phyloP scores from a whole-genome alignment of 1,140 invertebrate species.

The Calosoma granatense region DNA sequence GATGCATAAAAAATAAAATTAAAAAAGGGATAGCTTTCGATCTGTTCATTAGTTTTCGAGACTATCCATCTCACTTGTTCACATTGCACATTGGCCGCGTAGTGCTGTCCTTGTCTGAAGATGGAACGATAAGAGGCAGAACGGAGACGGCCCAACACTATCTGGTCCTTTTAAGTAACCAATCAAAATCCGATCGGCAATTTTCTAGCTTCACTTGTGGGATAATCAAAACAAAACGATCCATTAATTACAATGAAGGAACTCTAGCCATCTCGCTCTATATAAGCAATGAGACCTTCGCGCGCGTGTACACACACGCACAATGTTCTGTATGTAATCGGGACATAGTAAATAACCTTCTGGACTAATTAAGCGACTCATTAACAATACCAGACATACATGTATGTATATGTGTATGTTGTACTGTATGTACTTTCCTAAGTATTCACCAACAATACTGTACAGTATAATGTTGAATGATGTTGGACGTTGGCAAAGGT shows the following conservation, averaged over 20 bases:
- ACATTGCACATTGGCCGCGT: no score
- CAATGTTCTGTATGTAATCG: background rate
- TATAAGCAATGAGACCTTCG: background rate
- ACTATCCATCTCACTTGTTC: background rate
- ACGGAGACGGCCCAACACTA: constrained; percentile 1
- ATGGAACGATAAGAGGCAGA: constrained; percentile 8
- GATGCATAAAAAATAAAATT: constrained; percentile 26
- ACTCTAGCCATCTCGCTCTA: no score
- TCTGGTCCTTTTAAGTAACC: constrained; percentile 25
- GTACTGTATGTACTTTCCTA: no score
- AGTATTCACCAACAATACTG: no score
- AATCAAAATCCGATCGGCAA: constrained; percentile 30
- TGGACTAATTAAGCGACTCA: constrained; percentile 27
- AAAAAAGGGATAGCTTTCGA: constrained; percentile 25
- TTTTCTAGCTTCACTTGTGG: constrained; percentile 29
- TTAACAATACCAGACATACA: no score
- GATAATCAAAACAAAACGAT: constrained; percentile 30
- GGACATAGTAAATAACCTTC: constrained; percentile 22
- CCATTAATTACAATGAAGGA: constrained; percentile 29
- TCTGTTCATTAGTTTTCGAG: constrained; percentile 29
- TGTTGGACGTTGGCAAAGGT: no score
- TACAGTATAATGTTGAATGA: no score
- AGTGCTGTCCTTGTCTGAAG: constrained; percentile 18
- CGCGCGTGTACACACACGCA: background rate
- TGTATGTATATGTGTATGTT: no score